Base-by-base conservation (phyloP, 2,113 vertebrate species). In the Petrocephalus microphthalmus region DNA sequence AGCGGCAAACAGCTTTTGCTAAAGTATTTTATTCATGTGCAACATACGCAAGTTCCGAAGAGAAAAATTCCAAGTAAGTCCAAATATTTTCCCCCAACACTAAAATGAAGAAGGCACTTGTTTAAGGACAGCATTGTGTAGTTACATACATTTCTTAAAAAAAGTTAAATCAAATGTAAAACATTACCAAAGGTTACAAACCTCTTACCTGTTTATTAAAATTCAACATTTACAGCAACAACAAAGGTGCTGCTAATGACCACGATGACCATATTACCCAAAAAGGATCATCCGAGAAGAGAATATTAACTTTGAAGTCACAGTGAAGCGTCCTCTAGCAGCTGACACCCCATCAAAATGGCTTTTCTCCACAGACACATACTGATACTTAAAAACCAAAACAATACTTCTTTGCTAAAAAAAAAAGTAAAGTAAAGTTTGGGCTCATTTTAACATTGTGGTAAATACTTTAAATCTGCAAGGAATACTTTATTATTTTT, bases 1-100 rank as follows among this genome's bases (percentile, higher is more conserved):
- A 49, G 11, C 5, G 51, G 7, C 7, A 53, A 56, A 54, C 49
- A 37, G 64, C 8, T 45, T 51, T 37, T 37, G 71, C 60, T n/a
- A 42, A 82, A 88, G 51, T 25, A n/a, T 88, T 88, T 88, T 88
- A 88, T 88, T 88, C 56, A 51, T 85, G 84, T 85, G 84, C 84
- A 54, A 85, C 47, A 53, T 37, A 54, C 19, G 52, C n/a, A 85
- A 85, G 25, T 13, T 56, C 2, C 25, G 4, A 74, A 6, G 67
- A 87, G 42, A 74, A 53, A 82, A 56, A 83, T 22, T 47, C 78
- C 78, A 82, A 10, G 15, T 82, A 74, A 25, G 22, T 54, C 51
- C 25, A 85, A 56, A 85, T 37, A 19, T 53, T 85, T 85, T 85
- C 19, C n/a, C 51, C n/a, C 82, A 52, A 52, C 45, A 33, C 13